Evolutionary conservation across 2,888 invertebrate species (phyloP), one percentile per base, ranked within the genome.

Genomic region (Neoaliturus tenellus): DNA sequence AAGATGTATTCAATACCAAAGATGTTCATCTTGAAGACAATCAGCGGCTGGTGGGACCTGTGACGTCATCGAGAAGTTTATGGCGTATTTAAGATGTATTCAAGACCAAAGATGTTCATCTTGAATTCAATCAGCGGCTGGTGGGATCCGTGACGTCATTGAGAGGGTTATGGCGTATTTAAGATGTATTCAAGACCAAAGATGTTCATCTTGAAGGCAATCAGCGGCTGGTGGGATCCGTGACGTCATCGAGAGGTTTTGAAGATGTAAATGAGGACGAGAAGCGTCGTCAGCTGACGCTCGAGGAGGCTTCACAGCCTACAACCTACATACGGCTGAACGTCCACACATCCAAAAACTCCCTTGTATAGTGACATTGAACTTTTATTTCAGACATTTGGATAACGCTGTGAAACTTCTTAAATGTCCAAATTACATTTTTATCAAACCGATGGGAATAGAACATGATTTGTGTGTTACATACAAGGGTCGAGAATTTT

Each of bases 221-320:
- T 20, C 55, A 20, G 23, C 12, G 44, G 17, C 35, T 4, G 17
- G 44, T 12, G 1, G 14, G 55, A 23, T 23, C 23, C 12, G 20
- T 55, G 55, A 44, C 62, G 62, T 62, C 62, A 28, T 48, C 55
- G 55, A 62, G 62, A 31, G 62, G 62, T 28, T 8, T 62, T 62
- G 62, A 62, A 14, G 28, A 62, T 62, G 62, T 31, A 62, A 62
- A 62, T 62, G 62, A 62, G 62, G 25, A 20, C 17, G 62, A 23
- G 14, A 12, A 28, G 62, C 62, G 51, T 2, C 2, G 51, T 51
- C 51, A 62, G 62, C 31, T 28, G 62, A 4, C 14, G 62, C 3
- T 51, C 62, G 28, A 62, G 62, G 28, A 20, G 62, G 28, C 62
- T 28, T 14, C 1, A 28, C 62, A 14, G 4, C 62, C 51, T 51